Conservation (phyloP, 1,140 invertebrate species). For the Drosophila subpulchrella region DNA sequence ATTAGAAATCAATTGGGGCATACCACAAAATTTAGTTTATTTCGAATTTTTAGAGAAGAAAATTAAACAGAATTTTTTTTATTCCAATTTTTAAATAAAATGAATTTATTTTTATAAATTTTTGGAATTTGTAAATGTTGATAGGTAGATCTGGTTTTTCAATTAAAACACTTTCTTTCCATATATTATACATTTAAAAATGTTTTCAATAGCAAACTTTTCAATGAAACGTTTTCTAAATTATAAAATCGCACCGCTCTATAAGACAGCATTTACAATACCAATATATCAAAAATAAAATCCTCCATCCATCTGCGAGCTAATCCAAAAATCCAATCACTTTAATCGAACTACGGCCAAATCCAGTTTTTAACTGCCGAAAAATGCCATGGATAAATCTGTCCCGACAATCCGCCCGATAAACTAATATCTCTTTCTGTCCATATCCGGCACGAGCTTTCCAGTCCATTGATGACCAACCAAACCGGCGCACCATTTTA, state of each 20-base stretch:
- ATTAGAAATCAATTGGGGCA: background rate
- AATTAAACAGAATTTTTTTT: background rate
- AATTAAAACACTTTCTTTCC: too few relatives aligned
- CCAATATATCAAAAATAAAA: background rate
- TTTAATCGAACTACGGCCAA: conserved; percentile 24
- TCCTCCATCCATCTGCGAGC: background rate
- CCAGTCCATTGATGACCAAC: conserved; percentile 71
- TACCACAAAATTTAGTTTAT: conserved; percentile 1
- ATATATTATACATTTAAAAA: too few relatives aligned
- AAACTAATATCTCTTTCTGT: conserved; percentile 56
- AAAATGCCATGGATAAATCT: conserved; percentile 41
- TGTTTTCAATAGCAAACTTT: too few relatives aligned
- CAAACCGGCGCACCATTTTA: conserved; percentile 49
- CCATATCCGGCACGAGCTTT: conserved; percentile 52
- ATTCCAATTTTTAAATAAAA: background rate
- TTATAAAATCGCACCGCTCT: too few relatives aligned
- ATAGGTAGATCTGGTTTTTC: too few relatives aligned
- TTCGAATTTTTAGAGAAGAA: background rate
- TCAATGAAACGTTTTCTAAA: too few relatives aligned
- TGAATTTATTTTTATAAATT: too few relatives aligned
- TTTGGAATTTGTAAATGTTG: too few relatives aligned
- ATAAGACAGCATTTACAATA: too few relatives aligned
- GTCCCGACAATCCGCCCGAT: conserved; percentile 42
- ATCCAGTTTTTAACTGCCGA: conserved; percentile 24
- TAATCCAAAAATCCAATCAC: conserved; percentile 7